Conservation (phyloP, 2,888 invertebrate species). For the Apodemia hepburni region DNA sequence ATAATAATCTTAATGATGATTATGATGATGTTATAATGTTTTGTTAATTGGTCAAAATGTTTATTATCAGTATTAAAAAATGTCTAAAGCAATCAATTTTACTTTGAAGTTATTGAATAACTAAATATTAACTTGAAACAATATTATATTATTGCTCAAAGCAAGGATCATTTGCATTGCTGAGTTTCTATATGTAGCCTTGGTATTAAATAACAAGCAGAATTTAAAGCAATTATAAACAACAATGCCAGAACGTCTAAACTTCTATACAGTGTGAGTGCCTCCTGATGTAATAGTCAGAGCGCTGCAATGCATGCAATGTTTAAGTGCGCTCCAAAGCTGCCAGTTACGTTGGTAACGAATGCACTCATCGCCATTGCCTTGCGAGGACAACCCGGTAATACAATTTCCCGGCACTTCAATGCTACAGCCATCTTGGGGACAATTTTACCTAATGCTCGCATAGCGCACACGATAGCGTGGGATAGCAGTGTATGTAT, state of each 20-base stretch:
- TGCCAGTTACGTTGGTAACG: conserved; percentile 54
- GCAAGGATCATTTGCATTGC: too few species aligned
- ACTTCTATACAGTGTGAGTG: conserved; percentile 1
- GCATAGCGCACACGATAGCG: conserved; percentile 26
- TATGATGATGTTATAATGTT: too few species aligned
- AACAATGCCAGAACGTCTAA: background rate
- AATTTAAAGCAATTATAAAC: conserved; percentile 6
- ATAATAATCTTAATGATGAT: too few species aligned
- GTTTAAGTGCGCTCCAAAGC: conserved; percentile 49
- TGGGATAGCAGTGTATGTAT: background rate
- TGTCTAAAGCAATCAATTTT: too few species aligned
- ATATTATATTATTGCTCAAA: background rate
- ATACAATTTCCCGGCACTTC: conserved; percentile 68
- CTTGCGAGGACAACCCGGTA: conserved; percentile 54
- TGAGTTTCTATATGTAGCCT: too few species aligned
- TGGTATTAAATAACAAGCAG: background rate
- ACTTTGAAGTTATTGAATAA: too few species aligned
- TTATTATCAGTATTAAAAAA: too few species aligned
- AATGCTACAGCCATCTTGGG: conserved; percentile 66
- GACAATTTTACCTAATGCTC: conserved; percentile 67
- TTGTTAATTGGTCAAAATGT: too few species aligned
- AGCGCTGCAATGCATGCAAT: conserved; percentile 33
- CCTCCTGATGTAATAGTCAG: background rate
- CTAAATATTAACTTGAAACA: too few species aligned
- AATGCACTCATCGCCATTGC: conserved; percentile 65